Percentiles rank a stretch among this genome's conserved stretches.
Conservation (phyloP, 2,113 vertebrate genomes). For the Lasiurus borealis region DNA sequence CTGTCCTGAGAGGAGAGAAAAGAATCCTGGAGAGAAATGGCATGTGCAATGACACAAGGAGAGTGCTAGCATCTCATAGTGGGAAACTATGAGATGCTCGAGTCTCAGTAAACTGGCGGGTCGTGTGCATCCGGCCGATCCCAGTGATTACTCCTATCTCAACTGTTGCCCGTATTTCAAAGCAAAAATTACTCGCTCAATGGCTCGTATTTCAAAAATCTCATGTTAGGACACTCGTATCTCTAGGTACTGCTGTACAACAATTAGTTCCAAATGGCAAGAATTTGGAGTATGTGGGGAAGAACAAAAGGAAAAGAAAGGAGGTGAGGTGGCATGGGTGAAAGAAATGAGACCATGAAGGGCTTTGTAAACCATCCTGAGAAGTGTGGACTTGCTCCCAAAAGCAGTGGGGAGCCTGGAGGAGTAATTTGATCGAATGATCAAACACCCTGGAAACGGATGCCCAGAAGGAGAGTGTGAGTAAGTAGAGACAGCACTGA, state of each 20-base stretch:
- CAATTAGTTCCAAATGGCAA: background rate
- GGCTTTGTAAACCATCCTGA: background rate
- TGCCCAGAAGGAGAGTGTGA: background rate
- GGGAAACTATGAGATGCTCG: too few species aligned
- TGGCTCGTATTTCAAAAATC: too few species aligned
- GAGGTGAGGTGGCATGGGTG: background rate
- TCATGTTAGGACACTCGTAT: too few species aligned
- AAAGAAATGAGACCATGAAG: background rate
- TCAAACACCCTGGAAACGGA: constrained; percentile 45
- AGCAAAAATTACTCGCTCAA: too few species aligned
- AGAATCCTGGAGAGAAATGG: background rate
- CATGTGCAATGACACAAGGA: background rate
- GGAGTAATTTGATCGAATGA: background rate
- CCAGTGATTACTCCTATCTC: too few species aligned
- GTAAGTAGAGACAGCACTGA: background rate
- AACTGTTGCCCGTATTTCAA: too few species aligned
- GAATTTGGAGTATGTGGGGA: background rate
- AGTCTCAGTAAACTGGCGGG: too few species aligned
- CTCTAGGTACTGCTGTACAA: too few species aligned
- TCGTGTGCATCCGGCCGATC: too few species aligned
- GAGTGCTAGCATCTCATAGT: background rate
- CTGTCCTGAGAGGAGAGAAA: background rate
- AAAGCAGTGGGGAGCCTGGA: constrained; percentile 20
- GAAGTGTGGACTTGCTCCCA: background rate
- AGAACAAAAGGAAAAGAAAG: background rate